phyloP scores from a whole-genome alignment of 1,140 invertebrate genomes.

The Microvelia longipes region DNA sequence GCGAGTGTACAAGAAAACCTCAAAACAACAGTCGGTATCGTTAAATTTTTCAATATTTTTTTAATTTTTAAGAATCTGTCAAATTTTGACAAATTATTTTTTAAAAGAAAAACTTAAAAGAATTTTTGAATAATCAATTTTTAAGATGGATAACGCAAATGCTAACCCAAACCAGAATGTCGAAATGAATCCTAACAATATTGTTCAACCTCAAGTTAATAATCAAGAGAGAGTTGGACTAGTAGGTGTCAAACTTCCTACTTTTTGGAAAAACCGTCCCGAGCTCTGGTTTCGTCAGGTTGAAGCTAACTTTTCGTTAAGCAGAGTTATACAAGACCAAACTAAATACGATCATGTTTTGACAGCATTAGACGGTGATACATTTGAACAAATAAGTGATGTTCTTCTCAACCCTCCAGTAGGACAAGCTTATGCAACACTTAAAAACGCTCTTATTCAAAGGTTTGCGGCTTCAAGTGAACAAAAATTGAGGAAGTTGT shows the following conservation, averaged over 20 bases:
- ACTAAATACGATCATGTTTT: slow-evolving; percentile 22
- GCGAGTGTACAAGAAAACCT: too few relatives aligned
- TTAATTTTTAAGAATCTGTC: too few relatives aligned
- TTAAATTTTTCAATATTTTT: too few relatives aligned
- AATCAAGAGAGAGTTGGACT: neutral
- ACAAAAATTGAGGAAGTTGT: slow-evolving; percentile 19
- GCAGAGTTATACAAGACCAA: slow-evolving; percentile 17
- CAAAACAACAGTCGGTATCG: too few relatives aligned
- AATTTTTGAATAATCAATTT: neutral
- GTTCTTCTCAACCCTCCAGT: slow-evolving; percentile 13
- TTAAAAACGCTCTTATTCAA: slow-evolving; percentile 24
- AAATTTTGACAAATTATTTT: too few relatives aligned
- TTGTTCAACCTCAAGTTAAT: neutral
- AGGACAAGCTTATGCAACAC: slow-evolving; percentile 13
- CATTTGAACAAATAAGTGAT: slow-evolving; percentile 4
- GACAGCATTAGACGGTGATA: slow-evolving; percentile 8
- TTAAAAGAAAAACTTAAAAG: too few relatives aligned
- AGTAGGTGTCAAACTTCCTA: slow-evolving; percentile 8
- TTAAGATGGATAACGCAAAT: neutral
- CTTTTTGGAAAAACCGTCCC: slow-evolving; percentile 21
- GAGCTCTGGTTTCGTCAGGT: slow-evolving; percentile 25
- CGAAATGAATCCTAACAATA: neutral
- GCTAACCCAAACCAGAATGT: too few relatives aligned
- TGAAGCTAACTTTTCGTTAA: slow-evolving; percentile 19
- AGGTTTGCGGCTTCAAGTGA: slow-evolving; percentile 18